Conservation (phyloP, 2,888 invertebrate species). For the Dynastes grantii region DNA sequence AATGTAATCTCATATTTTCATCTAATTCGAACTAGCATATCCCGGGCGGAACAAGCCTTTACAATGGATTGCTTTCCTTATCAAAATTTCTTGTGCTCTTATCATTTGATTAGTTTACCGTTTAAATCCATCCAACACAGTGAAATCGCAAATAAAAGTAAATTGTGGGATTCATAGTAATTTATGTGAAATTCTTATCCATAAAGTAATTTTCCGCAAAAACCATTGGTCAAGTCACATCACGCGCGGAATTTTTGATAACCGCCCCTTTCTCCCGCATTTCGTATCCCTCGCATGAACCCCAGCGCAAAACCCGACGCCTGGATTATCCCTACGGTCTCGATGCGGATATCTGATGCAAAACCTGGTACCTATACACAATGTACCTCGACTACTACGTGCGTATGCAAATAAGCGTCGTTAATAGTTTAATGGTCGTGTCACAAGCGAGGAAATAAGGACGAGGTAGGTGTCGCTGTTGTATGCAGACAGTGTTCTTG, state of each 20-base stretch:
- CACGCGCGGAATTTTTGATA: constrained; percentile 8
- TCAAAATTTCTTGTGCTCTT: too few species aligned
- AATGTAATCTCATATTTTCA: too few species aligned
- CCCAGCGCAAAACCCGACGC: neutral
- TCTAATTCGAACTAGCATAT: too few species aligned
- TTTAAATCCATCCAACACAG: too few species aligned
- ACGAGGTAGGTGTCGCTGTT: constrained; percentile 53
- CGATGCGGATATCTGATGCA: constrained; percentile 24
- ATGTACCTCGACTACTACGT: constrained; percentile 44
- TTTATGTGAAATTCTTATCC: too few species aligned
- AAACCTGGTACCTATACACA: constrained; percentile 18
- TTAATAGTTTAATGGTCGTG: constrained; percentile 65
- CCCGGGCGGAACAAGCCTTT: too few species aligned
- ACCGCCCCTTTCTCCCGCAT: neutral
- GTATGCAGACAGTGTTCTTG: constrained; percentile 61
- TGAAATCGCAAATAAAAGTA: too few species aligned
- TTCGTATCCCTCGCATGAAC: neutral
- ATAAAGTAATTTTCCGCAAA: neutral
- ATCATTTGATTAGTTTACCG: too few species aligned
- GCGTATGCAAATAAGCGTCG: constrained; percentile 63
- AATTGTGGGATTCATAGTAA: too few species aligned
- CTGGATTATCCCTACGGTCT: neutral
- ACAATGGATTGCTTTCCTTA: too few species aligned
- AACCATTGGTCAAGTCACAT: neutral
- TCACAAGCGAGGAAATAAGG: constrained; percentile 52